These are phyloP conservation scores for Trachelus iudaicus DNA, from an alignment of 2,888 invertebrate genomes.

Conservation along the genomic window DNA sequence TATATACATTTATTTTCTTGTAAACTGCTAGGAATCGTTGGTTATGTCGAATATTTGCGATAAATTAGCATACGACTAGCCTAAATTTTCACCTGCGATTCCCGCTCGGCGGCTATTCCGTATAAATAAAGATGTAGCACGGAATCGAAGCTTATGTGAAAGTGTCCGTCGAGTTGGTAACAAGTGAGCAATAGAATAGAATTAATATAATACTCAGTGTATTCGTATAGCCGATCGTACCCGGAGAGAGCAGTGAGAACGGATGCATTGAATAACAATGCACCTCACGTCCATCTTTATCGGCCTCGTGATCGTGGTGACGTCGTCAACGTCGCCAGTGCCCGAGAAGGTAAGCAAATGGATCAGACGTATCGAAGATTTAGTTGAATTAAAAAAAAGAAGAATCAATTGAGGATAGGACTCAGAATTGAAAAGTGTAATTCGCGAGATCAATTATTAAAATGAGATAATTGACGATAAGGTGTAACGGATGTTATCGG, in stretches of 20 bases:
- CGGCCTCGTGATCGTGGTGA: constrained; percentile 21
- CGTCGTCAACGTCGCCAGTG: constrained; percentile 21
- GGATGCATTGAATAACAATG: constrained; percentile 27
- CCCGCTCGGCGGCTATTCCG: constrained; percentile 55
- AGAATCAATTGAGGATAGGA: neutral
- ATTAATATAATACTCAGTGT: constrained; percentile 38
- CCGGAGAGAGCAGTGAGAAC: constrained; percentile 21
- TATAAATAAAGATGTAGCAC: constrained; percentile 63
- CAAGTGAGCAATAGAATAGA: constrained; percentile 39
- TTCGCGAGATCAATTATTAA: neutral
- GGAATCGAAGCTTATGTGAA: constrained; percentile 59
- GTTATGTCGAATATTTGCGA: constrained; percentile 14
- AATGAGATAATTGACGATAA: neutral
- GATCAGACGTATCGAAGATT: neutral
- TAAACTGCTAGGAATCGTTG: neutral
- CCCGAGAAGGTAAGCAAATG: constrained; percentile 23
- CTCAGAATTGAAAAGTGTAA: neutral
- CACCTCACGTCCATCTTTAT: constrained; percentile 23
- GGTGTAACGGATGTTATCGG: neutral
- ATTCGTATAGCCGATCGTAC: constrained; percentile 1
- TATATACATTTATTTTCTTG: neutral
- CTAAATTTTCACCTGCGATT: constrained; percentile 56
- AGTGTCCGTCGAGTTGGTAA: constrained; percentile 50
- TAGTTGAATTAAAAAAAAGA: neutral
- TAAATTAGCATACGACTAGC: constrained; percentile 54